Conservation (phyloP, 1,140 invertebrate genomes). For the Carposina sasakii region DNA sequence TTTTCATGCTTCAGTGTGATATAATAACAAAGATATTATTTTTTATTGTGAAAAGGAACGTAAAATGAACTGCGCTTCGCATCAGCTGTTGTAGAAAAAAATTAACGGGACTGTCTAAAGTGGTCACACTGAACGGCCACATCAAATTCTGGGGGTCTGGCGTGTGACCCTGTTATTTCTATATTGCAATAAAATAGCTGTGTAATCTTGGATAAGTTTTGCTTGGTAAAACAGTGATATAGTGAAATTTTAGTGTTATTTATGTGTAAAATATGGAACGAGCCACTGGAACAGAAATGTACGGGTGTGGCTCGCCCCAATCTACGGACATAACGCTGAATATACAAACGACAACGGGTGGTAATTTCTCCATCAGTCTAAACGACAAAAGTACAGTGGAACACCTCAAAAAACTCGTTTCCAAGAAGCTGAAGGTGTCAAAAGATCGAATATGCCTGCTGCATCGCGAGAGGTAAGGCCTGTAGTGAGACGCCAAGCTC, state of each 20-base stretch:
- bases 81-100: conserved; percentile 70
- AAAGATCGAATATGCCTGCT: conserved; percentile 94
- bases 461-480: conserved; percentile 90
- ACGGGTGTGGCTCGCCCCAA: conserved; percentile 78
- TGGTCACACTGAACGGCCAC: conserved; percentile 66
- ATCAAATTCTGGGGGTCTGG: conserved; percentile 70
- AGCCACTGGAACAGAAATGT: conserved; percentile 66
- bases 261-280: conserved; percentile 69
- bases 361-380: conserved; percentile 88
- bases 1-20: too few relatives aligned
- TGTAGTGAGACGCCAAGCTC: conserved; percentile 61
- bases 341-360: conserved; percentile 92
- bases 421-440: conserved; percentile 92
- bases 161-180: conserved; percentile 70
- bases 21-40: too few relatives aligned
- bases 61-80: conserved; percentile 47
- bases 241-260: conserved; percentile 59
- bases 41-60: conserved; percentile 45
- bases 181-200: conserved; percentile 69
- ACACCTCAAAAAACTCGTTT: conserved; percentile 91
- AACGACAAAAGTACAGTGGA: conserved; percentile 86
- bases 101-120: conserved; percentile 64
- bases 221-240: conserved; percentile 48
- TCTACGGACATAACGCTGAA: conserved; percentile 82
- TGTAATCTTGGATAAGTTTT: conserved; percentile 63